A percentile compares a stretch with the other conserved stretches of the same genome.
Conservation (phyloP, 2,797 vertebrate genomes). For the Melanitta fusca region DNA sequence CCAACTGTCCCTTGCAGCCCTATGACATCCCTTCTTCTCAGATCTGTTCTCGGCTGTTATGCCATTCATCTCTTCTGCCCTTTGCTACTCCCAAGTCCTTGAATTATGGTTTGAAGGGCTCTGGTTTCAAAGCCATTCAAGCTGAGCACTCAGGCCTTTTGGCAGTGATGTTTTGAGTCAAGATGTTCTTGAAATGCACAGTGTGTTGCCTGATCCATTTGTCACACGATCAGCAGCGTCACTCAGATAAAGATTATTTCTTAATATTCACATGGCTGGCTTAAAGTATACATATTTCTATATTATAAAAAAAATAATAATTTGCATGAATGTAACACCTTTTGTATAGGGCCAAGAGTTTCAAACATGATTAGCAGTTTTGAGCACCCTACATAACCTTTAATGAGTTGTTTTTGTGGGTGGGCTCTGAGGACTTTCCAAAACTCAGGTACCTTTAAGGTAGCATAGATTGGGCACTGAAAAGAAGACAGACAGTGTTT, state of each 20-base stretch:
- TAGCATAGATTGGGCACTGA: not conserved
- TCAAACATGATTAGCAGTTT: not conserved
- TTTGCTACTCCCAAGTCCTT: slow-evolving; percentile 38
- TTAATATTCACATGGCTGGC: not conserved
- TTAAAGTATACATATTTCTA: not conserved
- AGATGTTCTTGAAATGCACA: not conserved
- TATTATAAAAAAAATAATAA: not conserved
- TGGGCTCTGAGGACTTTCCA: not conserved
- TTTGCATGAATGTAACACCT: not conserved
- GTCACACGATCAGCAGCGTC: not conserved
- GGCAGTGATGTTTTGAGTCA: not conserved
- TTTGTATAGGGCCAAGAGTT: not conserved
- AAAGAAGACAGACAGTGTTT: not conserved
- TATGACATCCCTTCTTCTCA: slow-evolving; percentile 43
- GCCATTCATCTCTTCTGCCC: not conserved
- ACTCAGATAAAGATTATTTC: not conserved
- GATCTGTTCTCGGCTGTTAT: not conserved
- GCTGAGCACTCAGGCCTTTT: not conserved
- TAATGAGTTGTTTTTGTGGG: not conserved
- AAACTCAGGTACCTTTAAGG: not conserved
- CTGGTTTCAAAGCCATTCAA: slow-evolving; percentile 45
- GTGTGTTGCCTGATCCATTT: not conserved
- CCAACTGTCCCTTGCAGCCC: slow-evolving; percentile 5
- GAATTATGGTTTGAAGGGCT: slow-evolving; percentile 19
- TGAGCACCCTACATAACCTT: not conserved